A percentile compares a stretch with the other conserved stretches of the same genome.
Conservation (phyloP, 2,888 invertebrate genomes). For the Plagiodera versicolora region DNA sequence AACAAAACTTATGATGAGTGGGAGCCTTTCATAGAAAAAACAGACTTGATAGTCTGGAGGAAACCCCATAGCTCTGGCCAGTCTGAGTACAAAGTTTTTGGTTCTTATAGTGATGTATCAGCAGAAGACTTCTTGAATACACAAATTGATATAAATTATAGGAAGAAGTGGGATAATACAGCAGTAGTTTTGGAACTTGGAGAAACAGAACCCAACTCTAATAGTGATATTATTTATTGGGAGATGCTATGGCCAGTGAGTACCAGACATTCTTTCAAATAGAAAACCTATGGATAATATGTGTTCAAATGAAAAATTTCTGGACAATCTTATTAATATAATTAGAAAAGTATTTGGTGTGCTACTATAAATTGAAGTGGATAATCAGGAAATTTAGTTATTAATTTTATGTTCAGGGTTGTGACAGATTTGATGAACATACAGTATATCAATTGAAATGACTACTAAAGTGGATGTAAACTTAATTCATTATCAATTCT, state of each 20-base stretch:
- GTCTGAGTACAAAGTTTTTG: slow-evolving; percentile 86
- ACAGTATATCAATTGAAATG: too few relatives aligned
- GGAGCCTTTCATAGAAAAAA: slow-evolving; percentile 78
- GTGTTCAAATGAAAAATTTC: too few relatives aligned
- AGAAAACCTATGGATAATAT: too few relatives aligned
- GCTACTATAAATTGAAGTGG: too few relatives aligned
- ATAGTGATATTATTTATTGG: slow-evolving; percentile 83
- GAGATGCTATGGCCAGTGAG: slow-evolving; percentile 86
- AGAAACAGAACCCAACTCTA: slow-evolving; percentile 63
- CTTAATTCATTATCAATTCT: too few relatives aligned
- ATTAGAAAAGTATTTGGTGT: too few relatives aligned
- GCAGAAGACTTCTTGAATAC: slow-evolving; percentile 81
- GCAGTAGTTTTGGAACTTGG: slow-evolving; percentile 72
- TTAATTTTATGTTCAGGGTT: too few relatives aligned
- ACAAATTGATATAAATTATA: slow-evolving; percentile 78
- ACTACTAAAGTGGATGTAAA: too few relatives aligned
- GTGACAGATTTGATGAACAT: too few relatives aligned
- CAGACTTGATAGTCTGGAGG: slow-evolving; percentile 81
- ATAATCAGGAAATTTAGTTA: too few relatives aligned
- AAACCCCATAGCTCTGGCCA: slow-evolving; percentile 68
- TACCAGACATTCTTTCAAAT: slow-evolving; percentile 31
- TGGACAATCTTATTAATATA: too few relatives aligned
- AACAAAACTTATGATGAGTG: slow-evolving; percentile 60
- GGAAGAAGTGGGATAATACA: slow-evolving; percentile 79
- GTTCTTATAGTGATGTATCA: slow-evolving; percentile 74